Conservation (phyloP, 2,888 invertebrate genomes). For the Volucella inanis region DNA sequence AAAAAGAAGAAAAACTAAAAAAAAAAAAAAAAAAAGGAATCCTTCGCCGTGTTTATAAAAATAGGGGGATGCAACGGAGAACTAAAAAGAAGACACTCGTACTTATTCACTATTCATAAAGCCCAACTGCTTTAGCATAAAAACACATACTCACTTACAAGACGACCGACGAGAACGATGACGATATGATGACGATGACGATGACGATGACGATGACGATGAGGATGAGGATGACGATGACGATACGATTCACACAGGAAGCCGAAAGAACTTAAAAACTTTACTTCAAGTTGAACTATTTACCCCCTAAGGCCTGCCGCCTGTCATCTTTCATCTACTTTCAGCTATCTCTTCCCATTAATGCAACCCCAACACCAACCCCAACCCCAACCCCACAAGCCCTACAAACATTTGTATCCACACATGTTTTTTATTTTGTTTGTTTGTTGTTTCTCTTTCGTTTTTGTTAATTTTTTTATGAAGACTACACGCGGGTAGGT, state of each 20-base stretch:
- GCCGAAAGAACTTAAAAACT: slow-evolving; percentile 68
- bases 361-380: slow-evolving; percentile 19
- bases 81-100: slow-evolving; percentile 42
- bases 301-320: slow-evolving; percentile 66
- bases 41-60: slow-evolving; percentile 37
- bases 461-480: slow-evolving; percentile 14
- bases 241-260: slow-evolving; percentile 52
- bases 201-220: slow-evolving; percentile 18
- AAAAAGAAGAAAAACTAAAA: not conserved
- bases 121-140: slow-evolving; percentile 64
- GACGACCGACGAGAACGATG: slow-evolving; percentile 6
- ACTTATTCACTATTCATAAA: slow-evolving; percentile 67
- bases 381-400: too few species aligned
- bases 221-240: slow-evolving; percentile 35
- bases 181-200: not conserved
- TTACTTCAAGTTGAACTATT: slow-evolving; percentile 74
- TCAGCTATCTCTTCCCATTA: slow-evolving; percentile 39
- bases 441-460: too few species aligned
- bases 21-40: slow-evolving; percentile 23
- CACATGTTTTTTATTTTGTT: slow-evolving; percentile 47
- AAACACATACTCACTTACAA: slow-evolving; percentile 58
- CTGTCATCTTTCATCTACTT: slow-evolving; percentile 69
- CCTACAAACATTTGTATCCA: slow-evolving; percentile 36
- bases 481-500: slow-evolving; percentile 14
- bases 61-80: slow-evolving; percentile 20